Base-by-base conservation (phyloP, 1,140 invertebrate genomes). In the Drosophila auraria region DNA sequence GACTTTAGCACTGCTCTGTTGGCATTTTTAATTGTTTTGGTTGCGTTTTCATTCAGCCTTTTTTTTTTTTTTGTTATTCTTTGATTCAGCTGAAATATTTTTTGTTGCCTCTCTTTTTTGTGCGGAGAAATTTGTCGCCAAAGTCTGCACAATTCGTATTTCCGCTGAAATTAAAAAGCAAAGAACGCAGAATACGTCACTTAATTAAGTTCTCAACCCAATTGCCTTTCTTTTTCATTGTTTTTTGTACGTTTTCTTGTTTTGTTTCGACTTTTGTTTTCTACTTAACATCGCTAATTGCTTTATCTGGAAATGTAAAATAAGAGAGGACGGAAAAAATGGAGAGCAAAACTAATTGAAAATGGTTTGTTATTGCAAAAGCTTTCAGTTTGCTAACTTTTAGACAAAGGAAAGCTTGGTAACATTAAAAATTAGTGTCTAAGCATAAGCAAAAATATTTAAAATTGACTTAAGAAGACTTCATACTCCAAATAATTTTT, bases 11-110 rank as follows among this genome's bases (percentile, higher is more conserved):
- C 59, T 89, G 83, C 83, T 83, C 77, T 57, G 83, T 83, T 89
- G 84, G 83, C 84, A 83, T 70, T 89, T 84, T 87, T 87, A 87
- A 87, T 89, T 87, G 78, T 89, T 84, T 65, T 63, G 49, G n/a
- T 47, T 84, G 78, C 45, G 75, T 78, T 78, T 78, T 56, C 65
- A 68, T 77, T 57, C 54, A 38, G 36, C 38, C 17, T 57, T 45
- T 40, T 62, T 62, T 57, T 25, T 57, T 51, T 30, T 54, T 65
- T 3, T 56, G n/a, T 50, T 61, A 45, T 49, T 58, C 36, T 69
- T 70, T 70, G 49, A 69, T 69, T 70, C 49, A 69, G 64, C 38
- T 23, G 54, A 57, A 40, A 38, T 56, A 14, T 40, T 23, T 30
- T 59, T 66, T 38, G 49, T 25, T 45, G 36, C 25, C 12, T 36